Evolutionary conservation across 1,140 invertebrate genomes (phyloP).

Genomic region (Eurosta solidaginis): DNA sequence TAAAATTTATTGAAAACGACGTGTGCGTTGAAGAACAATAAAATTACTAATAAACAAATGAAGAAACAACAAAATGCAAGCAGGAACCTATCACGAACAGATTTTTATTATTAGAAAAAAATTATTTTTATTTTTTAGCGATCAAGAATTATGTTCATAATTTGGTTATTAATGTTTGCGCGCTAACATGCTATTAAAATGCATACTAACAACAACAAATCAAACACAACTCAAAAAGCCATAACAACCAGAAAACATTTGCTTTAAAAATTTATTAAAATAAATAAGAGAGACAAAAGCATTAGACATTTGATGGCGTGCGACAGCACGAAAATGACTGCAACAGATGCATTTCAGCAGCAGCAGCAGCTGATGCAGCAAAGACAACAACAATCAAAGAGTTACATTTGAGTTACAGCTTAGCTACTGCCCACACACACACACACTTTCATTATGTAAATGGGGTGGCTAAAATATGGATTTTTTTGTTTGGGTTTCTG

Average conservation of each 20-base stretch:
- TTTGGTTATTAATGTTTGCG: not conserved
- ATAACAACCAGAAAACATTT: not conserved
- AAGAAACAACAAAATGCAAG: not conserved
- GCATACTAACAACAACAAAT: not conserved
- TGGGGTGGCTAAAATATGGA: not conserved
- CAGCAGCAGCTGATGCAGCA: no score
- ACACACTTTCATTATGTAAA: not conserved
- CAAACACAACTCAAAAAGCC: not conserved
- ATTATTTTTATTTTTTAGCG: no score
- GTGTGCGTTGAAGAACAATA: not conserved
- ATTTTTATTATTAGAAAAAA: not conserved
- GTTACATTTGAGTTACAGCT: not conserved
- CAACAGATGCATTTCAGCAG: not conserved
- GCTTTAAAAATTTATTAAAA: not conserved
- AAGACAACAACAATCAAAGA: not conserved
- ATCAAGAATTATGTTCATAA: not conserved
- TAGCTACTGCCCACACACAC: not conserved
- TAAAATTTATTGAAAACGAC: not conserved
- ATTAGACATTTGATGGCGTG: not conserved
- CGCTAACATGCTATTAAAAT: not conserved
- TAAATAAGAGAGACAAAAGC: not conserved
- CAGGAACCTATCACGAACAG: not conserved
- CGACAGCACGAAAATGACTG: not conserved
- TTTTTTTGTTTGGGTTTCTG: not conserved
- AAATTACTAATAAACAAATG: not conserved